Conservation (phyloP, 2,888 invertebrate species). For the Drosophila lacicola region DNA sequence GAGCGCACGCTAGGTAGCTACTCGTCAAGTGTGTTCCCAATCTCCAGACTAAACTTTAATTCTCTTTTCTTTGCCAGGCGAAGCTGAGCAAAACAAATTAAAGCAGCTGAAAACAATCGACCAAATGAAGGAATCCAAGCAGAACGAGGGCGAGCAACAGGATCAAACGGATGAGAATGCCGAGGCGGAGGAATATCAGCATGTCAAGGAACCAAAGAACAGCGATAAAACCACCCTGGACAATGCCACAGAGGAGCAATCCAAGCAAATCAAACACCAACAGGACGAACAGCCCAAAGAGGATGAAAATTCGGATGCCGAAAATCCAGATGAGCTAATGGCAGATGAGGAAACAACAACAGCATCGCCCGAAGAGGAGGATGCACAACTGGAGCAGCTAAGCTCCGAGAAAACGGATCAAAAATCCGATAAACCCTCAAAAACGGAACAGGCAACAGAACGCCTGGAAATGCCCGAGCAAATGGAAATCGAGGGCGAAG, state of each 20-base stretch:
- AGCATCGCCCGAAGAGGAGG: constrained; percentile 48
- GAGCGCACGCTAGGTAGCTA: constrained; percentile 87
- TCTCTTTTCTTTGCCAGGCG: constrained; percentile 57
- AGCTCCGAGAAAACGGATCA: constrained; percentile 86
- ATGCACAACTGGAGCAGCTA: constrained; percentile 77
- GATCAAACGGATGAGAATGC: constrained; percentile 86
- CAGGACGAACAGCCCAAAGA: constrained; percentile 87
- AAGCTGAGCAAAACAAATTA: constrained; percentile 82
- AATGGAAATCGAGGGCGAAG: constrained; percentile 91
- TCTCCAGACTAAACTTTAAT: not conserved
- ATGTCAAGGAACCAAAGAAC: constrained; percentile 92
- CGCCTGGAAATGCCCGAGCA: constrained; percentile 85
- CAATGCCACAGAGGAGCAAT: constrained; percentile 93
- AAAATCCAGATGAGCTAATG: constrained; percentile 85
- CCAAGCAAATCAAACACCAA: constrained; percentile 87
- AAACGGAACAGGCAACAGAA: constrained; percentile 85
- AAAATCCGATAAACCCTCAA: constrained; percentile 82
- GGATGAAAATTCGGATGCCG: constrained; percentile 86
- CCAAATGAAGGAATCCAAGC: constrained; percentile 84
- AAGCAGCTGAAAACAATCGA: constrained; percentile 86
- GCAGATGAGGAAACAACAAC: constrained; percentile 86
- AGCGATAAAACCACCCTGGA: constrained; percentile 91
- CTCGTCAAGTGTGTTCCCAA: not conserved
- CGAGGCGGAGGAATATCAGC: constrained; percentile 90
- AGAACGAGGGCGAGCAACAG: constrained; percentile 85